These are phyloP conservation scores for Kryptolebias ocellatus DNA, from an alignment of 2,797 vertebrate species.

Conservation along the genomic window DNA sequence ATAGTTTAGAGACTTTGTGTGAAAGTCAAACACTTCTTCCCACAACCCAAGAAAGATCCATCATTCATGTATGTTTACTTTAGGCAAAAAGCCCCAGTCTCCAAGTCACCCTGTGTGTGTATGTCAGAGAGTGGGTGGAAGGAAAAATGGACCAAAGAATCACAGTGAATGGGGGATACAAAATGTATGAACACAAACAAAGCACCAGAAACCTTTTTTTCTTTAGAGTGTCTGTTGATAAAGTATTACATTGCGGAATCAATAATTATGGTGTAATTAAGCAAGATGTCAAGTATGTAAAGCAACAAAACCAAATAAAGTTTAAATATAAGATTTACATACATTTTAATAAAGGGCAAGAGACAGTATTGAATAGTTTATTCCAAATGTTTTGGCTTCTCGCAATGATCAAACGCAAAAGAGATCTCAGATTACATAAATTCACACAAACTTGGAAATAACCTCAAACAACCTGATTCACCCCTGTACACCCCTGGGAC, in stretches of 20 bases:
- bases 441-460: neutral
- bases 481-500: neutral
- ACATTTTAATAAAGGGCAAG: neutral
- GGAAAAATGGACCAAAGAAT: constrained; percentile 40
- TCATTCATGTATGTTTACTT: constrained; percentile 83
- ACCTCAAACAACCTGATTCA: neutral
- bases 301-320: neutral
- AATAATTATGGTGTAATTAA: constrained; percentile 1
- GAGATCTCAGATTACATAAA: constrained; percentile 4
- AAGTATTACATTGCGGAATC: constrained; percentile 16
- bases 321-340: constrained; percentile 5
- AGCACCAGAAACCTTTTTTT: constrained; percentile 26
- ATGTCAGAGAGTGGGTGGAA: constrained; percentile 47
- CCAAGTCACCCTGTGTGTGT: constrained; percentile 41
- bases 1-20: constrained; percentile 83
- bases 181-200: constrained; percentile 34
- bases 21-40: constrained; percentile 86
- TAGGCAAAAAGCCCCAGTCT: constrained; percentile 72
- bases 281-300: neutral
- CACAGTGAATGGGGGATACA: constrained; percentile 43
- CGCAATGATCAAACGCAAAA: neutral
- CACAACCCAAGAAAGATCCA: constrained; percentile 81
- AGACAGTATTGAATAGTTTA: constrained; percentile 1
- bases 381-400: constrained; percentile 15
- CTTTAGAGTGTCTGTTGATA: constrained; percentile 23